phyloP scores from a whole-genome alignment of 1,140 invertebrate genomes.

The Drosophila mayri region DNA sequence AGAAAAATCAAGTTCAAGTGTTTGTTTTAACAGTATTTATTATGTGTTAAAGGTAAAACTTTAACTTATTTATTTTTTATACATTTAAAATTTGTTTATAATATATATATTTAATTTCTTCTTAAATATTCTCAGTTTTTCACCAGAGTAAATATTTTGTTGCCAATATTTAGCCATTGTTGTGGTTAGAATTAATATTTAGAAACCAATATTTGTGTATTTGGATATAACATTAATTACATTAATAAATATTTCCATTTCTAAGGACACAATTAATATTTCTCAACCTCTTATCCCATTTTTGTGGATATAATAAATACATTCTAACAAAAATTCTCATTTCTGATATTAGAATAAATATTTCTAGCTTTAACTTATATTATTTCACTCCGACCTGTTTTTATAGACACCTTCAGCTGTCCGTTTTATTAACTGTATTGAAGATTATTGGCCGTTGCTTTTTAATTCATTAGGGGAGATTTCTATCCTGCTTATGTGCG shows the following conservation, averaged over 20 bases:
- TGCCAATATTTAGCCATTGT: background rate
- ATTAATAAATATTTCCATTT: background rate
- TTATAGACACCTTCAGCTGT: slow-evolving; percentile 7
- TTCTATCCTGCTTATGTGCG: background rate
- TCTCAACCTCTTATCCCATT: background rate
- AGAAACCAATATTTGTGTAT: background rate
- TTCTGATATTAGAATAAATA: background rate
- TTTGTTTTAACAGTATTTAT: no score
- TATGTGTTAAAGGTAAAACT: no score
- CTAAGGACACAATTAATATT: background rate
- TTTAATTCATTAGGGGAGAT: slow-evolving; percentile 31
- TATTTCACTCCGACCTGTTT: background rate
- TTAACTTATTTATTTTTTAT: no score
- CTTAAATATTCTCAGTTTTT: no score
- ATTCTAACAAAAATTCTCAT: background rate
- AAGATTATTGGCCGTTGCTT: background rate
- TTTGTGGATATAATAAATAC: background rate
- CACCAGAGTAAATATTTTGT: no score
- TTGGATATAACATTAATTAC: background rate
- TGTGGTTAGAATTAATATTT: background rate
- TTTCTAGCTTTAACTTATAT: no score
- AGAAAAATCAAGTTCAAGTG: no score
- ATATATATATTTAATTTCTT: no score
- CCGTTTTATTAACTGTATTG: slow-evolving; percentile 10
- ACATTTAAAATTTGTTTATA: no score